Percentiles rank a stretch among this genome's conserved stretches.
Evolutionary conservation across 2,797 vertebrate species (phyloP).

Genomic region (Sus cebifrons): DNA sequence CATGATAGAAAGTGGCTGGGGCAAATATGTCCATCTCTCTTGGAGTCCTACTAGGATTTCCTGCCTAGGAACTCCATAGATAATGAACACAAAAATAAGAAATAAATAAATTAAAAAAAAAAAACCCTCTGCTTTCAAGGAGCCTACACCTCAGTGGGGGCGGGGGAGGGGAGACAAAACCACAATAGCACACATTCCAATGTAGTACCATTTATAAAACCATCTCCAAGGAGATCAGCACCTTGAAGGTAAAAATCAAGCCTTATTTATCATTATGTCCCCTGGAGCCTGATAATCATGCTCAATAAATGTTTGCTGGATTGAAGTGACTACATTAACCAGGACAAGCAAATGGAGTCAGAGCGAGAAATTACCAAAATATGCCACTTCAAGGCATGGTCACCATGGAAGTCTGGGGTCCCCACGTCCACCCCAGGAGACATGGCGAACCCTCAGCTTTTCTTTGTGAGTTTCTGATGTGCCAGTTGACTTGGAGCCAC

Average conservation of each 20-base stretch:
- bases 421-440: neutral
- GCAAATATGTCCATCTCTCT: neutral
- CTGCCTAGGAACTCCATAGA: neutral
- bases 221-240: conserved; percentile 67
- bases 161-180: neutral
- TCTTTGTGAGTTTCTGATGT: neutral
- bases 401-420: neutral
- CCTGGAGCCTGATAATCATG: conserved; percentile 71
- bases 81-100: neutral
- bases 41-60: neutral
- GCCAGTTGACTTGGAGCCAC: neutral
- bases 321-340: conserved; percentile 73
- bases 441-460: neutral
- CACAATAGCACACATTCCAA: neutral
- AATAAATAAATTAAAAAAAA: conserved; percentile 65
- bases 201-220: conserved; percentile 52
- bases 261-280: conserved; percentile 68
- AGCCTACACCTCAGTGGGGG: neutral
- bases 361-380: conserved; percentile 66
- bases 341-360: conserved; percentile 70
- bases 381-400: neutral
- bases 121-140: conserved; percentile 18
- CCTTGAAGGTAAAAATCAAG: conserved; percentile 73
- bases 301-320: conserved; percentile 75
- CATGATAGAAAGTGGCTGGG: neutral